Conservation (phyloP, 2,888 invertebrate species). For the Eumacrocentrus americanus region DNA sequence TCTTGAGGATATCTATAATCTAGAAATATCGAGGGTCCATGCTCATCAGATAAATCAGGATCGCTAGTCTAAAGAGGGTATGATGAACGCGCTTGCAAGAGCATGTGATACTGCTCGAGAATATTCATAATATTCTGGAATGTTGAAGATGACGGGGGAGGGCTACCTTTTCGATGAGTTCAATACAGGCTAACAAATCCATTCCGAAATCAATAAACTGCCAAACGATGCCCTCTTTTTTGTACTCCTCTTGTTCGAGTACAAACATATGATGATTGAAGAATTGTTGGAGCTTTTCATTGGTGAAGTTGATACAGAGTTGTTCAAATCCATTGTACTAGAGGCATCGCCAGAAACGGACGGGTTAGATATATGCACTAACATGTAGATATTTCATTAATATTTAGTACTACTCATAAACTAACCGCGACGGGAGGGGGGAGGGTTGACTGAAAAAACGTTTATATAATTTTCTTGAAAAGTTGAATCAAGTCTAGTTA, state of each 20-base stretch:
- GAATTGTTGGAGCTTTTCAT: conserved; percentile 99
- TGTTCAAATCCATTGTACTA: conserved; percentile 99
- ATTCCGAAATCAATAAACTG: conserved; percentile 99
- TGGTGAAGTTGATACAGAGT: conserved; percentile 99
- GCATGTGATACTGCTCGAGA: not conserved
- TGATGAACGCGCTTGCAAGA: conserved; percentile 4
- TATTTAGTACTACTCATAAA: conserved; percentile 9
- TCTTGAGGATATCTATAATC: not conserved
- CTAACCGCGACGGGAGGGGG: conserved; percentile 14
- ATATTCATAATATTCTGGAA: not conserved
- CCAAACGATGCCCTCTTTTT: conserved; percentile 96
- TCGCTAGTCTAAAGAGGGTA: not conserved
- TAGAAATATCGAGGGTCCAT: not conserved
- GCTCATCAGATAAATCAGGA: not conserved
- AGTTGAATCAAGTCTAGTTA: not conserved
- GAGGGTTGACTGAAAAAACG: not conserved
- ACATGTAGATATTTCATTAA: not conserved
- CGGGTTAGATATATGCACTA: not conserved
- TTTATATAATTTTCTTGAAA: conserved; percentile 5
- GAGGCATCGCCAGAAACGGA: conserved; percentile 11
- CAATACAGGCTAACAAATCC: conserved; percentile 98
- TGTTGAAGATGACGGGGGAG: not conserved
- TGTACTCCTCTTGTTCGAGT: conserved; percentile 98
- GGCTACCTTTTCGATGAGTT: conserved; percentile 94
- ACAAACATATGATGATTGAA: conserved; percentile 99